These are phyloP conservation scores for Chymomyza fuscimana DNA, from an alignment of 2,888 invertebrate species.

Conservation along the genomic window DNA sequence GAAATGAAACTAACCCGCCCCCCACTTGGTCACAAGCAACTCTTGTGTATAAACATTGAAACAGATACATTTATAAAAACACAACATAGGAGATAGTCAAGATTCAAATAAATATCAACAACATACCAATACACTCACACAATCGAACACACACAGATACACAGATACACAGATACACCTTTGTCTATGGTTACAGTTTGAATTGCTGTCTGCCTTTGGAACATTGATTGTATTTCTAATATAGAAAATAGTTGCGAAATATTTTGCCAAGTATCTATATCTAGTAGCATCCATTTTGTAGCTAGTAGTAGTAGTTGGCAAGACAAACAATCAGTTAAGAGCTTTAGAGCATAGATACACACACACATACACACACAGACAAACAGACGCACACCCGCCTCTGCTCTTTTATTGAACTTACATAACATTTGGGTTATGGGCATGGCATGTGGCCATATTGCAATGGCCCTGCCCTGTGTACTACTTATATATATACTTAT, in stretches of 20 bases:
- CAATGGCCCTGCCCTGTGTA: slow-evolving; percentile 41
- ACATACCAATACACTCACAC: slow-evolving; percentile 22
- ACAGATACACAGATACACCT: slow-evolving; percentile 43
- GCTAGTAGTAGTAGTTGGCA: slow-evolving; percentile 64
- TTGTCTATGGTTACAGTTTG: slow-evolving; percentile 56
- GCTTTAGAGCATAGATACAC: slow-evolving; percentile 50
- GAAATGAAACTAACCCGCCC: slow-evolving; percentile 53
- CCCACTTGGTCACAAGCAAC: slow-evolving; percentile 46
- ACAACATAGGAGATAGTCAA: slow-evolving; percentile 63
- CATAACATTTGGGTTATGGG: slow-evolving; percentile 61
- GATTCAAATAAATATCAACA: slow-evolving; percentile 73
- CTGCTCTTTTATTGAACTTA: slow-evolving; percentile 64
- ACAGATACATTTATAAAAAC: slow-evolving; percentile 16
- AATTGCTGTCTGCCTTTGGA: slow-evolving; percentile 40
- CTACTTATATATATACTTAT: not conserved
- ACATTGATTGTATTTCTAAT: slow-evolving; percentile 55
- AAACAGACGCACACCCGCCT: slow-evolving; percentile 20
- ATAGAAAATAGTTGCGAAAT: slow-evolving; percentile 74
- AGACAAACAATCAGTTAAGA: slow-evolving; percentile 76
- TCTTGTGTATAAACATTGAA: slow-evolving; percentile 52
- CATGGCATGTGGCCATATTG: slow-evolving; percentile 38
- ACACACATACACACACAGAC: slow-evolving; percentile 12
- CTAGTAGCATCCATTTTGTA: too few species aligned
- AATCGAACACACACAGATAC: slow-evolving; percentile 39
- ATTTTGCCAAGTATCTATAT: slow-evolving; percentile 65